Evolutionary conservation across 2,113 vertebrate genomes (phyloP).

Genomic region (Neoarius graeffei): DNA sequence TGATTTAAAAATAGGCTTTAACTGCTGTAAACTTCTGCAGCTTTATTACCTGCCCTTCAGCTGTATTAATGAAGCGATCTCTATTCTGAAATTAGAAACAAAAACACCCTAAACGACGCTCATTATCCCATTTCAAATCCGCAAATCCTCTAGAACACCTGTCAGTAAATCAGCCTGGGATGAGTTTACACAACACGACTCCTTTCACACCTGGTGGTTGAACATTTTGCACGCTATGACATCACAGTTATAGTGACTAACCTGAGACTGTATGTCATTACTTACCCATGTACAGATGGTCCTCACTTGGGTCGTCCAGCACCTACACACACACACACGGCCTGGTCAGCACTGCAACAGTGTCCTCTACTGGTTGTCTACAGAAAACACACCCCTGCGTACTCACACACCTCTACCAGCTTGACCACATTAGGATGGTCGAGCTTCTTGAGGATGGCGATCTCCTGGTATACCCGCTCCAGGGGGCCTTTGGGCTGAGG

Average conservation of each 20-base stretch:
- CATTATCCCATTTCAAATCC: background rate
- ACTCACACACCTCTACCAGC: slow-evolving; percentile 84
- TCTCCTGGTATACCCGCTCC: slow-evolving; percentile 96
- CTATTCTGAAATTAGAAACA: background rate
- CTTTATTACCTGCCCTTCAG: background rate
- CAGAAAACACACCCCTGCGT: background rate
- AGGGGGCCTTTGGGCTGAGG: slow-evolving; percentile 87
- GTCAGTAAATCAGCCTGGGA: background rate
- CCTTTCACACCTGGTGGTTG: background rate
- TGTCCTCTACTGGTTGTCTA: background rate
- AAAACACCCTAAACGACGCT: too few species aligned
- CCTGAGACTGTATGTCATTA: slow-evolving; percentile 30
- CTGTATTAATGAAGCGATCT: background rate
- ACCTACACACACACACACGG: slow-evolving; percentile 74
- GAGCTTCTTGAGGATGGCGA: slow-evolving; percentile 96
- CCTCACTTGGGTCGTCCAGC: slow-evolving; percentile 94
- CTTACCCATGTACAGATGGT: slow-evolving; percentile 99
- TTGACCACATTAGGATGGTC: slow-evolving; percentile 98
- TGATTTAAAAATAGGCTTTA: background rate
- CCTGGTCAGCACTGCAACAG: background rate
- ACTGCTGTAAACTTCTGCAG: background rate
- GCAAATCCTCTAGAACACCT: background rate
- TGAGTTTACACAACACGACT: background rate
- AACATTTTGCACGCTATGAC: background rate
- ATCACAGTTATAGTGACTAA: background rate